Conservation (phyloP, 2,888 invertebrate genomes). For the Drosophila putrida region DNA sequence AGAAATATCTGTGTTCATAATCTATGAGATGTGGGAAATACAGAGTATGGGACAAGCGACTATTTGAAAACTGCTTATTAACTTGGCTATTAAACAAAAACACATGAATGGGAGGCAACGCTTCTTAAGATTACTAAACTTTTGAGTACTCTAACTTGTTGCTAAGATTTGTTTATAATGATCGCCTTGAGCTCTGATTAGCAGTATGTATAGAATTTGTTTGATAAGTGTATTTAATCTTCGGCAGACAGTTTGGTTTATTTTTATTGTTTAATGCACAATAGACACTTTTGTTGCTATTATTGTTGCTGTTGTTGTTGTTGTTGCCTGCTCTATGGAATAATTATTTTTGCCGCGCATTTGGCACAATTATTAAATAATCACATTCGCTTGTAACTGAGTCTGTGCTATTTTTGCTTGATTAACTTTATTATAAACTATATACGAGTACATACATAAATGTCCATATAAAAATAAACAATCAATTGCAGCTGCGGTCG, state of each 20-base stretch:
- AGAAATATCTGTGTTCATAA: not conserved
- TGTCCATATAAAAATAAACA: conserved; percentile 34
- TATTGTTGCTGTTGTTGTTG: conserved; percentile 30
- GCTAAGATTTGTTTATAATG: not conserved
- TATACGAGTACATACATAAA: conserved; percentile 17
- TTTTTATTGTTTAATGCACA: conserved; percentile 57
- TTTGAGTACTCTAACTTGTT: no score
- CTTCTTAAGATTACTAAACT: no score
- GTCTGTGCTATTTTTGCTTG: conserved; percentile 74
- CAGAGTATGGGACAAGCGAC: not conserved
- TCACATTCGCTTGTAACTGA: conserved; percentile 65
- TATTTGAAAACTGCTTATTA: not conserved
- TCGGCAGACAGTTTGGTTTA: conserved; percentile 10
- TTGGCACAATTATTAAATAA: conserved; percentile 80
- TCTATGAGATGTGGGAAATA: not conserved
- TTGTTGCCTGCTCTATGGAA: conserved; percentile 39
- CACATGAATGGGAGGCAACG: no score
- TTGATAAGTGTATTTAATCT: conserved; percentile 34
- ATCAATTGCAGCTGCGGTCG: conserved; percentile 47
- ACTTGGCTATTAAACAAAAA: not conserved
- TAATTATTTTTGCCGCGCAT: conserved; percentile 73
- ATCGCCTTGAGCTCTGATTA: not conserved
- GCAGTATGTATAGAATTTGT: not conserved
- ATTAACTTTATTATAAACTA: conserved; percentile 72
- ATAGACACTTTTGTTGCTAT: conserved; percentile 43